Percentiles rank a stretch among this genome's conserved stretches.
These are phyloP conservation scores for Serranochromis macrocephalus DNA, from an alignment of 2,113 vertebrate species.

Conservation along the genomic window DNA sequence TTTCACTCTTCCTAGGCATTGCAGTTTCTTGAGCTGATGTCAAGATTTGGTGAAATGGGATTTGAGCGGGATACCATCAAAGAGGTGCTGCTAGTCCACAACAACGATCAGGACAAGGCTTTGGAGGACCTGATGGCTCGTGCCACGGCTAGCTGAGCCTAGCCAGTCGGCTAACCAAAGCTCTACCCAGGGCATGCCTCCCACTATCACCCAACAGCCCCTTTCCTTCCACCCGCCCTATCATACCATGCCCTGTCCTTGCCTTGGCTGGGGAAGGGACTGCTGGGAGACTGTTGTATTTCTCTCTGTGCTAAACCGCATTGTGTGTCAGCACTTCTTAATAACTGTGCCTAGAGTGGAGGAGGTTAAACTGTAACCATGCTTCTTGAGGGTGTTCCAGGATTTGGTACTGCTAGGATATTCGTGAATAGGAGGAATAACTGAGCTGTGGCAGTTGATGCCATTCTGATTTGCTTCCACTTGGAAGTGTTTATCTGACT, in stretches of 20 bases:
- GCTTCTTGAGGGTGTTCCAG: not conserved
- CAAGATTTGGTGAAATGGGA: slow-evolving; percentile 97
- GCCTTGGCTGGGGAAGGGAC: slow-evolving; percentile 34
- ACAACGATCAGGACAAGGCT: slow-evolving; percentile 91
- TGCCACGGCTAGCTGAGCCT: slow-evolving; percentile 86
- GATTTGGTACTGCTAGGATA: slow-evolving; percentile 6
- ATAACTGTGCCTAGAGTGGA: slow-evolving; percentile 49
- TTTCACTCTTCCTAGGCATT: slow-evolving; percentile 73
- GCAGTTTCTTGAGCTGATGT: slow-evolving; percentile 95
- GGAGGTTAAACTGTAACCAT: slow-evolving; percentile 1
- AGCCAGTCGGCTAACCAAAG: not conserved
- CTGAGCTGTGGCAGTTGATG: not conserved
- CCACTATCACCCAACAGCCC: slow-evolving; percentile 24
- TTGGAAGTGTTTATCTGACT: slow-evolving; percentile 17
- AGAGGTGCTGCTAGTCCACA: slow-evolving; percentile 89
- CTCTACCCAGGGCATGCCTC: slow-evolving; percentile 12
- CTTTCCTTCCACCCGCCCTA: slow-evolving; percentile 21
- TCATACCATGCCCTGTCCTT: slow-evolving; percentile 38
- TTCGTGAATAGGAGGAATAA: not conserved
- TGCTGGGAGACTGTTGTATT: slow-evolving; percentile 25
- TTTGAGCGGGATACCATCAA: slow-evolving; percentile 94
- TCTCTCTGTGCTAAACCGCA: slow-evolving; percentile 45
- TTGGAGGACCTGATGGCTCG: slow-evolving; percentile 95
- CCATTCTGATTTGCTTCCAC: slow-evolving; percentile 22
- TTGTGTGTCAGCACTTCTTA: slow-evolving; percentile 50